Evolutionary conservation across 2,113 vertebrate species (phyloP).

Genomic region (Chlamydotis undulata): DNA sequence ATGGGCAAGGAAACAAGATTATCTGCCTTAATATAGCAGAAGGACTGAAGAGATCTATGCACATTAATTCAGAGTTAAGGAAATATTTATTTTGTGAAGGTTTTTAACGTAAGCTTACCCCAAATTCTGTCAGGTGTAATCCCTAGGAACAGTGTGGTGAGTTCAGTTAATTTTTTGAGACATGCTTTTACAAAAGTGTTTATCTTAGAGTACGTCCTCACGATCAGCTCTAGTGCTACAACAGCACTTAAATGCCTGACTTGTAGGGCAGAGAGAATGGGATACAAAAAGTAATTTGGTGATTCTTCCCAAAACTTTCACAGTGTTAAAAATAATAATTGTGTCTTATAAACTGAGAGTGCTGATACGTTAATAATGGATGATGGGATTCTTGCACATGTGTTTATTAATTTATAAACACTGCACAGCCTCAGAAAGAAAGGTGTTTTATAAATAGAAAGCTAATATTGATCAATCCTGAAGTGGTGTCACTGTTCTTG

Average conservation of each 20-base stretch:
- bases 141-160: neutral
- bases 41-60: neutral
- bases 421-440: neutral
- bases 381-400: conserved; percentile 28
- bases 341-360: neutral
- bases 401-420: conserved; percentile 67
- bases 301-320: neutral
- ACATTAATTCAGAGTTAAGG: neutral
- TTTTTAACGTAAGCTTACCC: neutral
- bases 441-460: conserved; percentile 47
- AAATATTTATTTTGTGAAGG: neutral
- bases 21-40: neutral
- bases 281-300: neutral
- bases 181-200: neutral
- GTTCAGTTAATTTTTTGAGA: neutral
- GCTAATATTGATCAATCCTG: conserved; percentile 53
- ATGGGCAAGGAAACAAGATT: neutral
- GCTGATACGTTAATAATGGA: conserved; percentile 52
- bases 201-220: neutral
- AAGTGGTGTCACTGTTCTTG: neutral
- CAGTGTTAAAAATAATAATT: neutral
- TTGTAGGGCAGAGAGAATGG: neutral
- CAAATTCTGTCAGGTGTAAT: neutral
- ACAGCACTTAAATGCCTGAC: neutral
- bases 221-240: neutral